A percentile compares a stretch with the other conserved stretches of the same genome.
phyloP scores from a whole-genome alignment of 2,113 vertebrate species.

The Eulemur rufifrons region DNA sequence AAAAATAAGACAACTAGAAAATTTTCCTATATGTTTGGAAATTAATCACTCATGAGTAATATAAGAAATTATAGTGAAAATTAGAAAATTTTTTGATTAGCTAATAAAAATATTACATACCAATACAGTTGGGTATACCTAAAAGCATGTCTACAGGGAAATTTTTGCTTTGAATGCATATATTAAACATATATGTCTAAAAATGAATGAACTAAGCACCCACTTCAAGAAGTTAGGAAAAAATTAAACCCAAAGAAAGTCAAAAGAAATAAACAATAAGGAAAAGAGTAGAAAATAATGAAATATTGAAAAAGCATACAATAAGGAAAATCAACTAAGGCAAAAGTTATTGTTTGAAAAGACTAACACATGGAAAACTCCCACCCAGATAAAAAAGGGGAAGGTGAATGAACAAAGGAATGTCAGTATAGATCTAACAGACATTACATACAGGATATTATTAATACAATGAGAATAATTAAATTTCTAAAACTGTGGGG shows the following conservation, averaged over 20 bases:
- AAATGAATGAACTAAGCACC: background rate
- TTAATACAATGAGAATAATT: background rate
- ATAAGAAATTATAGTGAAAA: background rate
- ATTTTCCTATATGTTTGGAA: background rate
- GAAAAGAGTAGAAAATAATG: background rate
- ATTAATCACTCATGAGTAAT: background rate
- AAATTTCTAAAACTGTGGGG: background rate
- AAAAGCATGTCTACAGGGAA: background rate
- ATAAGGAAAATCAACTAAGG: background rate
- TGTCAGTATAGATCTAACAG: background rate
- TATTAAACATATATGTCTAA: background rate
- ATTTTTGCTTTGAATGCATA: background rate
- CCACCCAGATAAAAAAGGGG: background rate
- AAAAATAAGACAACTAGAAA: background rate
- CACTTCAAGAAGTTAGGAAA: background rate
- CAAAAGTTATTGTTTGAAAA: background rate
- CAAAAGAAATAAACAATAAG: background rate
- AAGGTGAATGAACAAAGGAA: background rate
- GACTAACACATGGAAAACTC: background rate
- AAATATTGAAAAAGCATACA: background rate
- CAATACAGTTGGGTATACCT: background rate
- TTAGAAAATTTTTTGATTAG: background rate
- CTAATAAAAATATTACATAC: background rate
- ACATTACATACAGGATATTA: background rate
- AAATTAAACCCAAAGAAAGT: background rate